Evolutionary conservation across 2,888 invertebrate species (phyloP).

Genomic region (Agrochola litura): DNA sequence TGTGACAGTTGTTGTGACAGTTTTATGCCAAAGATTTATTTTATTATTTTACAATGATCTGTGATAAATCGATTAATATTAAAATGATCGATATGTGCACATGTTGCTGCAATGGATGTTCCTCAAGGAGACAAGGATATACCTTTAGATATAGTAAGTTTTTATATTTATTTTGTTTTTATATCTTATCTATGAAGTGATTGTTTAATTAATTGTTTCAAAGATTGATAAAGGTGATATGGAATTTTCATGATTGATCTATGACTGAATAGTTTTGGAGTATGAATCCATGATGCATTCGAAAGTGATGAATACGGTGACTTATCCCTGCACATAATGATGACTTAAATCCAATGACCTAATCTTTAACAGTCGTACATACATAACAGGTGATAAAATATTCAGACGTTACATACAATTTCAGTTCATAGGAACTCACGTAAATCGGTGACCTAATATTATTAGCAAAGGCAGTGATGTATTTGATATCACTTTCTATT

Average conservation of each 20-base stretch:
- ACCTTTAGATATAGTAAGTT: constrained; percentile 78
- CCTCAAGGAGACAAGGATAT: constrained; percentile 74
- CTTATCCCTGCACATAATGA: constrained; percentile 43
- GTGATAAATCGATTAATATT: constrained; percentile 80
- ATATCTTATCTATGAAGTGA: constrained; percentile 7
- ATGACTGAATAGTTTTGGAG: background rate
- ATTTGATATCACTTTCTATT: constrained; percentile 59
- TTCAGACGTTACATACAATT: constrained; percentile 36
- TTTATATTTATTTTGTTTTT: constrained; percentile 36
- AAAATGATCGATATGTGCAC: constrained; percentile 78
- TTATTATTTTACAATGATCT: constrained; percentile 70
- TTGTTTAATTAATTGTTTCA: constrained; percentile 29
- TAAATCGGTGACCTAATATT: constrained; percentile 64
- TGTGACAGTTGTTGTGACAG: constrained; percentile 68
- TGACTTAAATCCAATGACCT: constrained; percentile 51
- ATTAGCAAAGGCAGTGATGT: constrained; percentile 41
- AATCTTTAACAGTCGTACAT: constrained; percentile 29
- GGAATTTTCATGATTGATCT: constrained; percentile 1
- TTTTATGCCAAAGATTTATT: constrained; percentile 74
- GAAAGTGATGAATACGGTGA: constrained; percentile 56
- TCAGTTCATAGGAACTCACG: constrained; percentile 21
- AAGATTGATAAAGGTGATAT: constrained; percentile 30
- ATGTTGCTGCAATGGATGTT: constrained; percentile 80
- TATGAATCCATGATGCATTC: background rate
- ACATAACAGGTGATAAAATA: constrained; percentile 35